Conservation (phyloP, 2,113 vertebrate genomes). For the Myotis brandtii region DNA sequence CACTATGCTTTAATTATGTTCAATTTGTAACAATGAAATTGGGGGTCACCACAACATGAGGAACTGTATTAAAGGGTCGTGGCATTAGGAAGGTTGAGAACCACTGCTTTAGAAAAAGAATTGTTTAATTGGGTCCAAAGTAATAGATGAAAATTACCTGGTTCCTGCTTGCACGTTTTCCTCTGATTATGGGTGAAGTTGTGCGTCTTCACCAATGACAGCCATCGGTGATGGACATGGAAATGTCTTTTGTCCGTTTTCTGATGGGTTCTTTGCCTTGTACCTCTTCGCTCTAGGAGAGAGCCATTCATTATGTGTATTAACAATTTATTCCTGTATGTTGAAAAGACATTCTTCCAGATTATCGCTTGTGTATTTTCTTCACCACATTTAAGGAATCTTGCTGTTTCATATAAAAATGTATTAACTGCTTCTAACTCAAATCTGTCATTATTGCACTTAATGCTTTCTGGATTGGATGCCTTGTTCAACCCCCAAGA, state of each 20-base stretch:
- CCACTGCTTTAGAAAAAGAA: neutral
- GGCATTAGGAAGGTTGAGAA: too few species aligned
- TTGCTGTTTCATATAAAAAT: neutral
- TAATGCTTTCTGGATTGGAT: neutral
- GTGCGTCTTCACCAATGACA: neutral
- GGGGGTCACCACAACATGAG: too few species aligned
- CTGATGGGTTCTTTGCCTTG: neutral
- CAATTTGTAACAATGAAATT: too few species aligned
- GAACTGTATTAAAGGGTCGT: too few species aligned
- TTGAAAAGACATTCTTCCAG: neutral
- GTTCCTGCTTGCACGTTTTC: neutral
- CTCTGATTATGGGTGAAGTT: neutral
- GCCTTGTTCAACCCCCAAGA: neutral
- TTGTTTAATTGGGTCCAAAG: neutral
- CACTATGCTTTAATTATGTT: too few species aligned
- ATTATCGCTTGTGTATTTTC: neutral
- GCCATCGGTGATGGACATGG: rapidly evolving
- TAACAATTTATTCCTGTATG: neutral
- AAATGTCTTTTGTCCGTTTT: neutral
- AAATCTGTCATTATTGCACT: neutral
- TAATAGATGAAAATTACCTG: neutral
- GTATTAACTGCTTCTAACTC: neutral
- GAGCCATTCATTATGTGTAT: rapidly evolving
- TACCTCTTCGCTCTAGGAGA: neutral
- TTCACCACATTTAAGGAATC: neutral